A percentile compares a stretch with the other conserved stretches of the same genome.
These are phyloP conservation scores for Noctua janthe DNA, from an alignment of 2,888 invertebrate species.

Conservation along the genomic window DNA sequence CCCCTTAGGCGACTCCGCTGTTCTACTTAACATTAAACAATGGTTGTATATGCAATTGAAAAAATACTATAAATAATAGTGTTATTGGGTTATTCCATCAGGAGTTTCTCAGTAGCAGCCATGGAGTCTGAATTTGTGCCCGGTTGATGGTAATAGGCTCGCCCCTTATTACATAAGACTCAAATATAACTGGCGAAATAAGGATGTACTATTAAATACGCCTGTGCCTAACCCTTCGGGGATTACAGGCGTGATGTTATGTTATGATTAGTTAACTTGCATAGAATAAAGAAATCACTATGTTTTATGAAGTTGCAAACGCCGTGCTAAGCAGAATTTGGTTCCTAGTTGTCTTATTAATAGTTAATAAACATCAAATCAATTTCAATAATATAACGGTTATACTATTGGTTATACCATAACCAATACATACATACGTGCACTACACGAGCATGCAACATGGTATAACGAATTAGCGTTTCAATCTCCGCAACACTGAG, in stretches of 20 bases:
- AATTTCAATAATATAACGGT: neutral
- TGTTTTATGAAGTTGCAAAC: neutral
- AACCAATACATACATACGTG: neutral
- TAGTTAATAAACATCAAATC: neutral
- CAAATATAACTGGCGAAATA: neutral
- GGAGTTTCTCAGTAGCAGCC: neutral
- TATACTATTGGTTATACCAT: neutral
- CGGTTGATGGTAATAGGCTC: neutral
- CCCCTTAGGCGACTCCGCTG: too few relatives aligned
- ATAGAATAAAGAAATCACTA: neutral
- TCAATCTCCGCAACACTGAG: constrained; percentile 37
- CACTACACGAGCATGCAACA: constrained; percentile 9
- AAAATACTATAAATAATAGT: too few relatives aligned
- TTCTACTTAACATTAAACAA: too few relatives aligned
- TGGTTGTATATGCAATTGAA: too few relatives aligned
- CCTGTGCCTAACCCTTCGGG: neutral
- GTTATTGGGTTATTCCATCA: neutral
- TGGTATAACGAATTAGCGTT: constrained; percentile 19
- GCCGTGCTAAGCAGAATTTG: neutral
- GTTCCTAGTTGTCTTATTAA: neutral
- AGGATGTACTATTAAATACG: neutral
- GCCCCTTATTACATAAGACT: neutral
- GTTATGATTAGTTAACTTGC: neutral
- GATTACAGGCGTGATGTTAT: neutral
- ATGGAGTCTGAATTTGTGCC: neutral